Evolutionary conservation across 2,113 vertebrate species (phyloP).

Genomic region (Serilophus lunatus): DNA sequence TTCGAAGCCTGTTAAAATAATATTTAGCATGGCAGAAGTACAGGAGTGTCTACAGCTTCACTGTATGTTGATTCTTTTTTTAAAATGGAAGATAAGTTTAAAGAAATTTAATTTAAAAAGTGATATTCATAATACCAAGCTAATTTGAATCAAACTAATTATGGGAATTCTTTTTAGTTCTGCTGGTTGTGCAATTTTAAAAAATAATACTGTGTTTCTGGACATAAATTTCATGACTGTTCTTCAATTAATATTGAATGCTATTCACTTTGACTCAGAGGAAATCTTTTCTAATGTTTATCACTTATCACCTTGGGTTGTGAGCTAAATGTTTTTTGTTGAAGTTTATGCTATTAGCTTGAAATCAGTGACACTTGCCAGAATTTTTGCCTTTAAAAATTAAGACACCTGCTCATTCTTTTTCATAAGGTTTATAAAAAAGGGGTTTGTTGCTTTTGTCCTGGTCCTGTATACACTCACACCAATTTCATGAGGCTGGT

Average conservation of each 20-base stretch:
- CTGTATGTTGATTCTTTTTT: not conserved
- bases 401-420: not conserved
- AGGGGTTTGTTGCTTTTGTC: not conserved
- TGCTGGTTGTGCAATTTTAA: not conserved
- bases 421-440: not conserved
- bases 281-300: not conserved
- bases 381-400: not conserved
- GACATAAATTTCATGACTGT: not conserved
- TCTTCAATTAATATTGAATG: not conserved
- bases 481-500: not conserved
- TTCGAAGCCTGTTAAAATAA: not conserved
- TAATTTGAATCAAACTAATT: not conserved
- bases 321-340: not conserved
- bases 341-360: not conserved
- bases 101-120: not conserved
- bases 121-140: not conserved
- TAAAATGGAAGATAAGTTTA: not conserved
- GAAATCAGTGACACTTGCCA: not conserved
- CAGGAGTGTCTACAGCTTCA: not conserved
- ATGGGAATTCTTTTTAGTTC: not conserved
- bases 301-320: not conserved
- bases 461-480: not conserved
- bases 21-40: not conserved
- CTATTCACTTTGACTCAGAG: not conserved
- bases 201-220: not conserved